phyloP scores from a whole-genome alignment of 2,888 invertebrate species.

The Pyrocoelia pectoralis region DNA sequence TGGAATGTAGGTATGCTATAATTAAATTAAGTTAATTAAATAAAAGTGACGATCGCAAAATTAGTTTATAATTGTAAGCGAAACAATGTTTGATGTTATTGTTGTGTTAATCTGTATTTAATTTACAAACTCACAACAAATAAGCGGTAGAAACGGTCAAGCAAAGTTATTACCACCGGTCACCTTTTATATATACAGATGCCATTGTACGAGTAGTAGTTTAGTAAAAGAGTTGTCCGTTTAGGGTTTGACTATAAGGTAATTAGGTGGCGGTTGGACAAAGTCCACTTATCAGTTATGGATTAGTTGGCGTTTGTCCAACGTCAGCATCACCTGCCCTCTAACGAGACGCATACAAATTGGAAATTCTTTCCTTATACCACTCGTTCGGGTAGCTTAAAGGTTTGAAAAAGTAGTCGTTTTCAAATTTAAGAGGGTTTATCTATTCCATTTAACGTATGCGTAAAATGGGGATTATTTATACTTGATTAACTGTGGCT shows the following conservation, averaged over 20 bases:
- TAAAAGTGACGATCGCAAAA: too few relatives aligned
- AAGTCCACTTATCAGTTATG: slow-evolving; percentile 51
- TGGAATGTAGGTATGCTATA: too few relatives aligned
- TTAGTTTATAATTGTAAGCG: neutral
- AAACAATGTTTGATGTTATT: neutral
- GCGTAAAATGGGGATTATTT: neutral
- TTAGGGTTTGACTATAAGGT: slow-evolving; percentile 34
- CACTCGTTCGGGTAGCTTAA: slow-evolving; percentile 24
- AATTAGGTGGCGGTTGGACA: slow-evolving; percentile 42
- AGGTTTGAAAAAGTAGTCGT: slow-evolving; percentile 27
- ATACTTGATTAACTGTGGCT: too few relatives aligned
- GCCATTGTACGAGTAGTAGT: slow-evolving; percentile 17
- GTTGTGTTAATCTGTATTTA: slow-evolving; percentile 5
- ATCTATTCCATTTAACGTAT: slow-evolving; percentile 6
- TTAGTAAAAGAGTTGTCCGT: slow-evolving; percentile 36
- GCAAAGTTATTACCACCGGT: slow-evolving; percentile 32
- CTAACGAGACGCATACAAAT: slow-evolving; percentile 46
- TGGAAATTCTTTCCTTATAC: slow-evolving; percentile 37
- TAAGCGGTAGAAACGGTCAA: slow-evolving; percentile 14
- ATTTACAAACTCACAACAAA: slow-evolving; percentile 5
- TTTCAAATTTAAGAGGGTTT: slow-evolving; percentile 10
- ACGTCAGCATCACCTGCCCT: slow-evolving; percentile 46
- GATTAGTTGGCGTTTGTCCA: slow-evolving; percentile 52
- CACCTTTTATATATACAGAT: slow-evolving; percentile 10
- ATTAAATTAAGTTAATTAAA: too few relatives aligned